Evolutionary conservation across 2,888 invertebrate genomes (phyloP).

Genomic region (Leptinotarsa rubiginosa): DNA sequence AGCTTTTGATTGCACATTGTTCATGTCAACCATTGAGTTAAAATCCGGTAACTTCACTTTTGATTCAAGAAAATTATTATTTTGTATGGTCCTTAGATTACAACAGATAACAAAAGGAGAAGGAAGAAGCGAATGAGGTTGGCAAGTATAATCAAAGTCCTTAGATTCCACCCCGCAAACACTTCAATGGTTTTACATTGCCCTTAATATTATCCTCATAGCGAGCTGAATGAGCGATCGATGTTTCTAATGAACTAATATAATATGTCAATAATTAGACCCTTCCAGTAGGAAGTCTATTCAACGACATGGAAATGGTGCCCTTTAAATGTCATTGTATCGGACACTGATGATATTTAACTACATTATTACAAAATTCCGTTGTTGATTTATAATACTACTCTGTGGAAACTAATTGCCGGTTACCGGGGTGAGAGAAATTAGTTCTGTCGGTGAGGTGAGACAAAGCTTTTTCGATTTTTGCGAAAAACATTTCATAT

Average conservation of each 20-base stretch:
- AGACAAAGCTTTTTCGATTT: too few relatives aligned
- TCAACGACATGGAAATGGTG: conserved; percentile 50
- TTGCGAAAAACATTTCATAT: too few relatives aligned
- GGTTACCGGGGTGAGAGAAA: neutral
- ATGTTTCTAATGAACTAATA: conserved; percentile 23
- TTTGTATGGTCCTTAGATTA: too few relatives aligned
- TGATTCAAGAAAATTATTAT: too few relatives aligned
- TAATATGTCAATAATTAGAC: conserved; percentile 43
- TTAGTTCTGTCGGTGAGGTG: too few relatives aligned
- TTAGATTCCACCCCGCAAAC: neutral
- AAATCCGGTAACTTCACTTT: too few relatives aligned
- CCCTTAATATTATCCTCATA: neutral
- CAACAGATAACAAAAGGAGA: neutral
- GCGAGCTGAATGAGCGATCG: conserved; percentile 8
- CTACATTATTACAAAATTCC: conserved; percentile 36
- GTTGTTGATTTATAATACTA: neutral
- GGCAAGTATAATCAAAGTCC: neutral
- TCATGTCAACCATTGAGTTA: too few relatives aligned
- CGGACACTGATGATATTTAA: conserved; percentile 46
- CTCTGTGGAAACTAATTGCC: neutral
- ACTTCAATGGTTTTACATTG: neutral
- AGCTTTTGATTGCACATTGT: too few relatives aligned
- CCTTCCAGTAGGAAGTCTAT: conserved; percentile 41
- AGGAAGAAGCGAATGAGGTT: neutral
- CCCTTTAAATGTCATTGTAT: conserved; percentile 61